Evolutionary conservation across 2,797 vertebrate species (phyloP).

Genomic region (Hoplostethus atlanticus): DNA sequence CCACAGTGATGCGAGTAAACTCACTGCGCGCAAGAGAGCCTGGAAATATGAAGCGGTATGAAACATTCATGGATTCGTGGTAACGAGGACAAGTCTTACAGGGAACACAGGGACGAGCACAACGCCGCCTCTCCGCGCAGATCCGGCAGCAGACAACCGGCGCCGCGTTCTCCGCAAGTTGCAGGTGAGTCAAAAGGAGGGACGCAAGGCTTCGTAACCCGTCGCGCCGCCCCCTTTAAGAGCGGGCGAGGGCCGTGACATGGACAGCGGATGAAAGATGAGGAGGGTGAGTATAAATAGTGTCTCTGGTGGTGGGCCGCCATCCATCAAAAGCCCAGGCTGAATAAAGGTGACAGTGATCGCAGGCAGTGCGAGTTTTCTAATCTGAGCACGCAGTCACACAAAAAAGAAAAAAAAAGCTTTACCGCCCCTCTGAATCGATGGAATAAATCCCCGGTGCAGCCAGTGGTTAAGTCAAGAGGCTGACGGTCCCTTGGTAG

Average conservation of each 20-base stretch:
- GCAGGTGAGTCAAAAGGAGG: conserved; percentile 33
- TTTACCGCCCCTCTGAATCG: too few species aligned
- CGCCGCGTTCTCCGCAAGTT: neutral
- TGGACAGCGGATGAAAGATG: conserved; percentile 35
- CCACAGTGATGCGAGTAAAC: neutral
- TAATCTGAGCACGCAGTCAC: conserved; percentile 28
- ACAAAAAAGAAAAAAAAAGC: conserved; percentile 15
- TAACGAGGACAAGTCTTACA: conserved; percentile 44
- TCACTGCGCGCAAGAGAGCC: conserved; percentile 9
- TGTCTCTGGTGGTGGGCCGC: conserved; percentile 23
- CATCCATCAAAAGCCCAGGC: conserved; percentile 54
- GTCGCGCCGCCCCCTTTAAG: conserved; percentile 7
- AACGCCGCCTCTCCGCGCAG: neutral
- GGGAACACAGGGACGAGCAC: neutral
- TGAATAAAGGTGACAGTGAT: conserved; percentile 64
- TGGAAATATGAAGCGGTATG: conserved; percentile 52
- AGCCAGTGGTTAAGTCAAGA: conserved; percentile 36
- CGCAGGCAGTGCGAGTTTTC: conserved; percentile 50
- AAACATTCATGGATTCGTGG: conserved; percentile 52
- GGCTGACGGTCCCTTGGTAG: conserved; percentile 18
- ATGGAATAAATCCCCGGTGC: conserved; percentile 10
- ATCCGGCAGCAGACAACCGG: neutral
- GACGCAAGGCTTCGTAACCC: neutral
- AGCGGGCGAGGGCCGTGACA: conserved; percentile 40
- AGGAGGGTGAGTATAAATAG: conserved; percentile 32